A percentile compares a stretch with the other conserved stretches of the same genome.
phyloP scores from a whole-genome alignment of 2,888 invertebrate species.

The Zygogramma bicolorata region DNA sequence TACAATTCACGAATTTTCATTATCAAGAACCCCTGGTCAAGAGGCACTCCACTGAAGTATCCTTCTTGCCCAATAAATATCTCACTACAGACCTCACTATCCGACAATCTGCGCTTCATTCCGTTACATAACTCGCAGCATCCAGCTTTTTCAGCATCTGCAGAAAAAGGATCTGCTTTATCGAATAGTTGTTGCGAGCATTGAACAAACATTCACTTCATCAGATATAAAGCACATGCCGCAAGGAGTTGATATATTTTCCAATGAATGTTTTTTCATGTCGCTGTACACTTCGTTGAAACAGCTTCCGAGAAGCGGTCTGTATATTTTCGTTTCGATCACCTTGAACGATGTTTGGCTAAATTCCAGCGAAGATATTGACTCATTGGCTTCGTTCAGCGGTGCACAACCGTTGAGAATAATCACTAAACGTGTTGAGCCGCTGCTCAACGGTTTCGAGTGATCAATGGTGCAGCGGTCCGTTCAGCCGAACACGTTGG shows the following conservation, averaged over 20 bases:
- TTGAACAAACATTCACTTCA: neutral
- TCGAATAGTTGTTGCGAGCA: neutral
- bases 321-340: conserved; percentile 1
- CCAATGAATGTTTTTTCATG: conserved; percentile 5
- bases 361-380: too few relatives aligned
- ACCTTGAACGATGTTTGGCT: neutral
- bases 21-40: too few relatives aligned
- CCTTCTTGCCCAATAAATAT: neutral
- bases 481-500: too few relatives aligned
- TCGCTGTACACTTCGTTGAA: neutral
- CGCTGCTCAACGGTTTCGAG: too few relatives aligned
- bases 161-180: neutral
- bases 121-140: neutral
- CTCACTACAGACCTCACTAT: neutral
- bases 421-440: too few relatives aligned
- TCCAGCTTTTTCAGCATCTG: neutral
- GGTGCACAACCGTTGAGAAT: too few relatives aligned
- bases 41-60: neutral
- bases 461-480: too few relatives aligned
- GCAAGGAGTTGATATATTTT: neutral
- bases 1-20: too few relatives aligned
- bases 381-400: too few relatives aligned
- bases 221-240: conserved; percentile 9
- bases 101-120: neutral
- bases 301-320: neutral